These are phyloP conservation scores for Aplysia californica DNA, from an alignment of 1,140 invertebrate species.

Conservation along the genomic window DNA sequence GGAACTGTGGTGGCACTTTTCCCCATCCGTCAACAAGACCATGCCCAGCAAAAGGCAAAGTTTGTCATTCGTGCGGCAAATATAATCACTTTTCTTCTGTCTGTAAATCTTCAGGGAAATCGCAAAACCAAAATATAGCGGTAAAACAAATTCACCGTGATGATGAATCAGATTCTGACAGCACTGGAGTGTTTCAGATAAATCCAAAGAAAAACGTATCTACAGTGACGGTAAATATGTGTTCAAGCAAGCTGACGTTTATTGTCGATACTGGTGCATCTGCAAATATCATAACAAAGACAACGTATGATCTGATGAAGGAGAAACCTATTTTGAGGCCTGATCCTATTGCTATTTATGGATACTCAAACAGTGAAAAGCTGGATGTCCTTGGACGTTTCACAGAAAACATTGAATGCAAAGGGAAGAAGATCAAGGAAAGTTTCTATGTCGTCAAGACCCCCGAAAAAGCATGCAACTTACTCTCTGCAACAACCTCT, in stretches of 20 bases:
- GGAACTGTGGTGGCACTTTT: too few relatives aligned
- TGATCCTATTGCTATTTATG: background rate
- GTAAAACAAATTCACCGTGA: too few relatives aligned
- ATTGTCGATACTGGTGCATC: background rate
- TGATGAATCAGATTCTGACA: background rate
- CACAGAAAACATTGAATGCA: background rate
- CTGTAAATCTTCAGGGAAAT: too few relatives aligned
- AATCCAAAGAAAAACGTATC: background rate
- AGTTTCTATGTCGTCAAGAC: too few relatives aligned
- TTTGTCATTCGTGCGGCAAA: background rate
- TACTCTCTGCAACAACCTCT: too few relatives aligned
- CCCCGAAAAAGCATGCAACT: too few relatives aligned
- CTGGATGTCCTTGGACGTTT: background rate
- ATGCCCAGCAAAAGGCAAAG: background rate
- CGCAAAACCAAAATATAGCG: too few relatives aligned
- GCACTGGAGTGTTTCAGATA: background rate
- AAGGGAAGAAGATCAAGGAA: too few relatives aligned
- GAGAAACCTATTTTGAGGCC: background rate
- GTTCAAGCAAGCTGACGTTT: background rate
- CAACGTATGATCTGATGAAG: background rate
- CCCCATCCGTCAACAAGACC: background rate
- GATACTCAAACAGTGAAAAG: background rate
- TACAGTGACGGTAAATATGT: background rate
- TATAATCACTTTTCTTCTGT: background rate
- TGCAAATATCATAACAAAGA: background rate